These are phyloP conservation scores for Tetrax tetrax DNA, from an alignment of 2,113 vertebrate species.

Conservation along the genomic window DNA sequence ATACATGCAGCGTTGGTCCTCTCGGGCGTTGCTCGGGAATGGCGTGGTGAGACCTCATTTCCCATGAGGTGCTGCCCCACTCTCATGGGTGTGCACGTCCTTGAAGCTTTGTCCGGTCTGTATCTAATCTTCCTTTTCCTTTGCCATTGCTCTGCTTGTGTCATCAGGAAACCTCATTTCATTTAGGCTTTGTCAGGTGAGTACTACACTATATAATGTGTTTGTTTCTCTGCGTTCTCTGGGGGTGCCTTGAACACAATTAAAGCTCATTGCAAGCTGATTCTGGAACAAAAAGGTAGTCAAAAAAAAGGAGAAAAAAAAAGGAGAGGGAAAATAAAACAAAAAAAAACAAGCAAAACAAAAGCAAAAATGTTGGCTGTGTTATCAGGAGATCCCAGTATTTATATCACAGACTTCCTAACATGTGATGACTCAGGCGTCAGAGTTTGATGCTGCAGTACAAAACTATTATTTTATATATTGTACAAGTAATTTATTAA, in stretches of 20 bases:
- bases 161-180: constrained; percentile 71
- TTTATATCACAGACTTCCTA: constrained; percentile 70
- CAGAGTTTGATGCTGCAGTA: constrained; percentile 79
- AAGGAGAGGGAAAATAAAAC: neutral
- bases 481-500: constrained; percentile 82
- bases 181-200: constrained; percentile 72
- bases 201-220: constrained; percentile 70
- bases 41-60: neutral
- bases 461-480: constrained; percentile 76
- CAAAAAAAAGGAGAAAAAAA: neutral
- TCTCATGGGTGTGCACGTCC: neutral
- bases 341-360: constrained; percentile 21
- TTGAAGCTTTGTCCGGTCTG: constrained; percentile 41
- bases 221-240: constrained; percentile 82
- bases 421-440: constrained; percentile 75
- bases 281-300: constrained; percentile 81
- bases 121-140: constrained; percentile 57
- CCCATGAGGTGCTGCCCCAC: neutral
- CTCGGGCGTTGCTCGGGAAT: neutral
- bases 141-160: constrained; percentile 46
- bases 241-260: constrained; percentile 85
- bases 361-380: constrained; percentile 51
- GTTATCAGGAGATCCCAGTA: constrained; percentile 61
- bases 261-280: constrained; percentile 76
- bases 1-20: neutral